A percentile compares a stretch with the other conserved stretches of the same genome.
Evolutionary conservation across 2,113 vertebrate genomes (phyloP).

Genomic region (Podarcis cretensis): DNA sequence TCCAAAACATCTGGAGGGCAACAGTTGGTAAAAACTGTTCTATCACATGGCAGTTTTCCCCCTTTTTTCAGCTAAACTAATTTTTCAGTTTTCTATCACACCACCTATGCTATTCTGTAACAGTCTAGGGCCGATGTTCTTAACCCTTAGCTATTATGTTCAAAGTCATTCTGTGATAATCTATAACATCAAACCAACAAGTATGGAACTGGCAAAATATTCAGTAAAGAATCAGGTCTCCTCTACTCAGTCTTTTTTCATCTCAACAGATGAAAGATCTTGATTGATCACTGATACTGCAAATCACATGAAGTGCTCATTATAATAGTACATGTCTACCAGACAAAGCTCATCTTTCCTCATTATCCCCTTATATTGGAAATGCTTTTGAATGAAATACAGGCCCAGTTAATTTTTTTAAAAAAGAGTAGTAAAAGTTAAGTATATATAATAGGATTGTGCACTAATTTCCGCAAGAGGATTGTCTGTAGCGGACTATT

Average conservation of each 20-base stretch:
- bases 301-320: not conserved
- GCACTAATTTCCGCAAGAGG: not conserved
- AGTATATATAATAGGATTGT: conserved; percentile 40
- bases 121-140: not conserved
- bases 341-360: not conserved
- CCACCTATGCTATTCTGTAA: not conserved
- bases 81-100: not conserved
- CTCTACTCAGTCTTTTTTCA: not conserved
- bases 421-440: conserved; percentile 23
- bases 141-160: not conserved
- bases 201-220: not conserved
- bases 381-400: conserved; percentile 31
- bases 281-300: not conserved
- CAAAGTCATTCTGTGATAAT: not conserved
- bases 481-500: not conserved
- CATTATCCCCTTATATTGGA: not conserved
- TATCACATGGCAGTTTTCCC: not conserved
- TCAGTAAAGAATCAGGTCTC: not conserved
- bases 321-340: not conserved
- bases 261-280: not conserved
- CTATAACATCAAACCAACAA: not conserved
- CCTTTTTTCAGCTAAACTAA: not conserved
- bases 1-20: no score
- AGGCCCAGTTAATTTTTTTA: conserved; percentile 26
- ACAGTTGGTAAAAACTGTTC: no score